phyloP scores from a whole-genome alignment of 2,113 vertebrate genomes.

The Pipa parva region DNA sequence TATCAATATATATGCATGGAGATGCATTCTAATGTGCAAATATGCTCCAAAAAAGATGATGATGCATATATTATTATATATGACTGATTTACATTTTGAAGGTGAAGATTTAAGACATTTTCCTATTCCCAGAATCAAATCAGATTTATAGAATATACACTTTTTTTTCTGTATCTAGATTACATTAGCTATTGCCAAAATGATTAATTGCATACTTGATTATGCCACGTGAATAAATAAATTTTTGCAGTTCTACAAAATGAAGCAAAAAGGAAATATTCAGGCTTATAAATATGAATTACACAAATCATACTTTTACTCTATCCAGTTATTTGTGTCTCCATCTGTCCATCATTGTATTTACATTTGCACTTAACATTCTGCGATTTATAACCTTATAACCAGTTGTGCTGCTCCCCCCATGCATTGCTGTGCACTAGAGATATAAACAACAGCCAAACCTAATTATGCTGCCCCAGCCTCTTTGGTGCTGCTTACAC shows the following conservation, averaged over 20 bases:
- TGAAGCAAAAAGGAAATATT: constrained; percentile 6
- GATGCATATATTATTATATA: too few species aligned
- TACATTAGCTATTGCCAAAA: constrained; percentile 5
- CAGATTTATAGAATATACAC: not conserved
- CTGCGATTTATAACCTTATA: not conserved
- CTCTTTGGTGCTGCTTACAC: too few species aligned
- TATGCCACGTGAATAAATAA: constrained; percentile 1
- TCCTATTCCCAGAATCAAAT: constrained; percentile 1
- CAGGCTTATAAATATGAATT: not conserved
- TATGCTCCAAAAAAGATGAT: too few species aligned
- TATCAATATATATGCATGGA: too few species aligned
- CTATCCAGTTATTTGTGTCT: too few species aligned
- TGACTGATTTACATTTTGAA: too few species aligned
- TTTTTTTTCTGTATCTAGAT: not conserved
- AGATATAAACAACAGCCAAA: not conserved
- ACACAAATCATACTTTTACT: not conserved
- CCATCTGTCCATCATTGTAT: not conserved
- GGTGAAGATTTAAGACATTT: too few species aligned
- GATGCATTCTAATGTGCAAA: too few species aligned
- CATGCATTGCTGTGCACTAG: not conserved
- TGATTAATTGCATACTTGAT: constrained; percentile 28
- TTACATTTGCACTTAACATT: not conserved
- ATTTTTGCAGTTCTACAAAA: constrained; percentile 14
- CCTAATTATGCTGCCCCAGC: not conserved
- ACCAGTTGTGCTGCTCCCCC: not conserved